These are phyloP conservation scores for Alethe castanea DNA, from an alignment of 2,113 vertebrate genomes.

Conservation along the genomic window DNA sequence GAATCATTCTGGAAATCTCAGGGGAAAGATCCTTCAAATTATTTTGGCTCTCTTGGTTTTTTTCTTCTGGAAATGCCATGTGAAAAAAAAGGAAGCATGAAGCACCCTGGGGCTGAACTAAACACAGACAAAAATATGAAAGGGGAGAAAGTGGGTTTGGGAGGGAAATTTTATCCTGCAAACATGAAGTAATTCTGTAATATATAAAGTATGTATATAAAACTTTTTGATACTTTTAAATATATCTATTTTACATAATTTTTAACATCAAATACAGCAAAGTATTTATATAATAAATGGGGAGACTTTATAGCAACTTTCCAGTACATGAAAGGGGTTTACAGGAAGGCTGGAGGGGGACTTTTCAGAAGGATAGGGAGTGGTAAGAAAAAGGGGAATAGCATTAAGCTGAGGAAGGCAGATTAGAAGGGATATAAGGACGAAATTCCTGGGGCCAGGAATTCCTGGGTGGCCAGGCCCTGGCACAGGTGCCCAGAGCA, in stretches of 20 bases:
- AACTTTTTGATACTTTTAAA: neutral
- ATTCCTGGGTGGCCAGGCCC: rapidly evolving
- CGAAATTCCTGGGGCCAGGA: neutral
- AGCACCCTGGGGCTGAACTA: neutral
- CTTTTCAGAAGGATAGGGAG: neutral
- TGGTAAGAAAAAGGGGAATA: no score
- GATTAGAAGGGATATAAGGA: neutral
- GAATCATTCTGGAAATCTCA: neutral
- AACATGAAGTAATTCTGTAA: rapidly evolving
- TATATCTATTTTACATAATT: neutral
- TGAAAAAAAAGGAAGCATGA: neutral
- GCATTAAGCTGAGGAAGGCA: neutral
- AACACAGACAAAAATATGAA: neutral
- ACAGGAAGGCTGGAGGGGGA: neutral
- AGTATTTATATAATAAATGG: neutral
- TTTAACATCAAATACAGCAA: neutral
- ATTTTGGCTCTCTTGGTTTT: neutral
- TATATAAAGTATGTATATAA: neutral
- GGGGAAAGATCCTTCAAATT: neutral
- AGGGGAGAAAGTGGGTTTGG: neutral
- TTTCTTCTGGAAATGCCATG: neutral
- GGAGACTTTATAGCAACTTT: neutral
- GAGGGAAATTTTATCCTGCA: neutral
- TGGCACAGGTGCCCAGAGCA: neutral
- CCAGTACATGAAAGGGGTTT: neutral